Evolutionary conservation across 2,888 invertebrate species (phyloP).

Genomic region (Plutella xylostella): DNA sequence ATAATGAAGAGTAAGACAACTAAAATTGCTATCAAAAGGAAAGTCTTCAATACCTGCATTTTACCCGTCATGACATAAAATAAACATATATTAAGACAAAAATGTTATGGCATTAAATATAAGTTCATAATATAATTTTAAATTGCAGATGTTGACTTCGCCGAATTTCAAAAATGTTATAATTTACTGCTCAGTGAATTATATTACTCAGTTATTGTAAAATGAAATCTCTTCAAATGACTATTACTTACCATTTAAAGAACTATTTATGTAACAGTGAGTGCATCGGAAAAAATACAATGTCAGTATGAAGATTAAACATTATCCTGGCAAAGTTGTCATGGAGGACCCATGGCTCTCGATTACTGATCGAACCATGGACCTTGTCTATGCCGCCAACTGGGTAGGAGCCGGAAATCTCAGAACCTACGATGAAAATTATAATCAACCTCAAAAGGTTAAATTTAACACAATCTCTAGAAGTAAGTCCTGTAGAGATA

Average conservation of each 20-base stretch:
- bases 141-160: too few relatives aligned
- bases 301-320: conserved; percentile 80
- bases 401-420: conserved; percentile 81
- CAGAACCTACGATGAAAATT: conserved; percentile 49
- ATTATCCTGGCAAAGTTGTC: conserved; percentile 87
- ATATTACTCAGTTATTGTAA: too few relatives aligned
- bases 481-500: conserved; percentile 62
- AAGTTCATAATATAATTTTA: too few relatives aligned
- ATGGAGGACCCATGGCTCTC: conserved; percentile 80
- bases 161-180: too few relatives aligned
- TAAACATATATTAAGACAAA: too few relatives aligned
- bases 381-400: conserved; percentile 85
- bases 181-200: too few relatives aligned
- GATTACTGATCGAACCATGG: conserved; percentile 77
- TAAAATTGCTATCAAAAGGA: too few relatives aligned
- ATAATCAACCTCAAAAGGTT: conserved; percentile 33
- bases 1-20: too few relatives aligned
- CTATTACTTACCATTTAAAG: conserved; percentile 16
- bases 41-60: too few relatives aligned
- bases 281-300: neutral
- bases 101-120: too few relatives aligned
- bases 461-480: conserved; percentile 62
- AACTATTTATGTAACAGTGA: conserved; percentile 30
- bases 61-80: too few relatives aligned
- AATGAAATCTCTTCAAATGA: neutral